These are phyloP conservation scores for Axis porcinus DNA, from an alignment of 2,113 vertebrate species.

Conservation along the genomic window DNA sequence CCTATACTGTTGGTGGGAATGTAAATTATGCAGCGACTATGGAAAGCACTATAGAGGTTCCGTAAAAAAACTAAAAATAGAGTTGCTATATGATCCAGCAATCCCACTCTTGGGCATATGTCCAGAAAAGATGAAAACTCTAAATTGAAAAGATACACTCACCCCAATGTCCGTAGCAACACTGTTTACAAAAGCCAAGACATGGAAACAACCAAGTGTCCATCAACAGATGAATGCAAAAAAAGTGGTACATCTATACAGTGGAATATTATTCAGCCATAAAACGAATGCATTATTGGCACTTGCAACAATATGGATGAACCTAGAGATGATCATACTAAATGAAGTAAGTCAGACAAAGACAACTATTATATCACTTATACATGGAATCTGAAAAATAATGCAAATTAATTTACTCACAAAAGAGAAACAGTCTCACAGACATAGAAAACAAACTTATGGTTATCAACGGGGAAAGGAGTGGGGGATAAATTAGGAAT, in stretches of 20 bases:
- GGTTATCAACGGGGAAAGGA: neutral
- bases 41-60: neutral
- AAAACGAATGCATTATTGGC: neutral
- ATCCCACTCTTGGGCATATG: neutral
- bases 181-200: neutral
- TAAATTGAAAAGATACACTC: neutral
- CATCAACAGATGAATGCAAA: neutral
- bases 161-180: neutral
- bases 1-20: neutral
- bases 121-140: neutral
- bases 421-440: neutral
- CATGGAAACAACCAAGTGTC: neutral
- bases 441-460: neutral
- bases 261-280: neutral
- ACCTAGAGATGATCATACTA: neutral
- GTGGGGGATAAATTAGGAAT: neutral
- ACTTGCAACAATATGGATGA: neutral
- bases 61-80: neutral
- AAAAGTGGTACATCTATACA: neutral
- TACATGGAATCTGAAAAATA: neutral
- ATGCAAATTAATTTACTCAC: neutral
- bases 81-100: neutral
- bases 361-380: neutral
- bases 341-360: neutral
- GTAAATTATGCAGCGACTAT: neutral